A percentile compares a stretch with the other conserved stretches of the same genome.
Conservation (phyloP, 2,888 invertebrate genomes). For the Polydrusus pterygomalis region DNA sequence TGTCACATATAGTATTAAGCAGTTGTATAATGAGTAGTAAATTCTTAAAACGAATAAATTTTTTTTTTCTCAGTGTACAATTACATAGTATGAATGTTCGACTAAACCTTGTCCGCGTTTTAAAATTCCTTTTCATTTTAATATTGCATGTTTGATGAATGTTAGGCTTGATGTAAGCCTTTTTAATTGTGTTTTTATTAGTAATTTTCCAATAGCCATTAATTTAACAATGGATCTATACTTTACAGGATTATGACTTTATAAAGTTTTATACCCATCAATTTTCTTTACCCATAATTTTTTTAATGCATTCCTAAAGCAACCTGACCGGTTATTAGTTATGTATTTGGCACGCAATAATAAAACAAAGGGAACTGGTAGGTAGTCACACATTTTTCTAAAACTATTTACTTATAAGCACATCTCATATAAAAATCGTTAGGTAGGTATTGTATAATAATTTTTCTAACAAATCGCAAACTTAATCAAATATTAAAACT, state of each 20-base stretch:
- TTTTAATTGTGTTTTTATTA: not conserved
- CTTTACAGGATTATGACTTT: not conserved
- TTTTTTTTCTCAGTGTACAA: too few relatives aligned
- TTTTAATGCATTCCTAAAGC: not conserved
- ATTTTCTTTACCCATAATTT: not conserved
- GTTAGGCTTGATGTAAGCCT: not conserved
- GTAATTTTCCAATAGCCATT: not conserved
- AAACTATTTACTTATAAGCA: too few relatives aligned
- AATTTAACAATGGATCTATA: not conserved
- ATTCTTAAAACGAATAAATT: too few relatives aligned
- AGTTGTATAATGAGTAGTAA: too few relatives aligned
- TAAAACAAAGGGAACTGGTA: not conserved
- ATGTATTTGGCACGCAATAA: not conserved
- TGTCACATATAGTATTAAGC: too few relatives aligned
- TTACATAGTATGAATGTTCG: too few relatives aligned
- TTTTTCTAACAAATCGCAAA: too few relatives aligned
- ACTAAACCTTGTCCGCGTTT: too few relatives aligned
- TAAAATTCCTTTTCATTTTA: not conserved
- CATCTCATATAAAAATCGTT: too few relatives aligned
- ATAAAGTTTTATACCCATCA: not conserved
- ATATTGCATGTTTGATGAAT: constrained; percentile 1
- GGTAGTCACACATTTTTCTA: too few relatives aligned
- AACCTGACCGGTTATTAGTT: not conserved
- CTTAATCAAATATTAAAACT: too few relatives aligned
- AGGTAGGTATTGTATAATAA: too few relatives aligned